Evolutionary conservation across 2,888 invertebrate genomes (phyloP), one percentile per base, ranked within the genome.

Genomic region (Tipula confusa): DNA sequence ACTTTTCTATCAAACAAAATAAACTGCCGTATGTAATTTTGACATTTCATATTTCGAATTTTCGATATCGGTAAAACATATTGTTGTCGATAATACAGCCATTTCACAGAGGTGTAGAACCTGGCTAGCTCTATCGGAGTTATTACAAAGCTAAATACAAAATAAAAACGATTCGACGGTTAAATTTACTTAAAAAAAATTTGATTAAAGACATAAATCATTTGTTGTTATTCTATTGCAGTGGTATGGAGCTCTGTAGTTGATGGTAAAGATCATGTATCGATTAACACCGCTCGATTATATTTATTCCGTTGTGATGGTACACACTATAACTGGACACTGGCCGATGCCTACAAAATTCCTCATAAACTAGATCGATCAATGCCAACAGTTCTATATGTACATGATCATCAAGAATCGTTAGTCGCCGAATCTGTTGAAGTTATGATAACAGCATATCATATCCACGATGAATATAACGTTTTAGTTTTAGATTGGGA

Each of bases 341-440:
- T 64, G 24, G 64, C 64, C 11, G 38, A 82, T 15, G 80, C 80
- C 0, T 29, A 5, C n/a, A 29, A 29, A 29, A 80, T 80, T 0
- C 29, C 80, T 6, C n/a, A 80, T 4, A 38, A 38, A 38, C 43
- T 82, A 85, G 89, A 91, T 84, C 89, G 87, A 84, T 87, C 87
- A 36, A 90, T 89, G 83, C 90, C 91, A n/a, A 92, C 92, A 0
- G 91, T 92, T 1, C 86, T 93, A 0, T 93, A 93, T 87, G 87
- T 92, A 33, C 93, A 92, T 86, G 93, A 93, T 0, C 93, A 92
- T 86, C 89, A 92, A 85, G 93, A 93, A 86, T 89, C 91, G 36
- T 90, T 92, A 0, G 89, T 90, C 84, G 91, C 92, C 83, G 91
- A 92, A 86, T 93, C 93, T 86, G 89, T 93, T 85, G 90, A 91